Conservation (phyloP, 2,888 invertebrate species). For the Harmothoe impar region DNA sequence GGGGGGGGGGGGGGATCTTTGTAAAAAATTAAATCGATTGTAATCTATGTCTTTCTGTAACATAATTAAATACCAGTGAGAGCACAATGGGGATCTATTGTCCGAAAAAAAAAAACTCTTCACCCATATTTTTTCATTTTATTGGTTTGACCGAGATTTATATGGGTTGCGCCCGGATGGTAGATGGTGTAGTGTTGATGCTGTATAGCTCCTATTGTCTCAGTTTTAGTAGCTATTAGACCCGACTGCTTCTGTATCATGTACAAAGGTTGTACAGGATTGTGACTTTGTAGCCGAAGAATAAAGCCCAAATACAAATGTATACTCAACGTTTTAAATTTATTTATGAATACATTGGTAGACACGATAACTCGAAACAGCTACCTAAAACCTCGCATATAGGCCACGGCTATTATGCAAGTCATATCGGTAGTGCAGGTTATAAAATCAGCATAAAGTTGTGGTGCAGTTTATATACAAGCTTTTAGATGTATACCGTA, state of each 20-base stretch:
- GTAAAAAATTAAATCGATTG: too few relatives aligned
- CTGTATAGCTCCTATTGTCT: conserved; percentile 35
- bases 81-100: background rate
- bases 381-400: too few relatives aligned
- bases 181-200: conserved; percentile 27
- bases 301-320: conserved; percentile 54
- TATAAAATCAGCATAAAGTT: too few relatives aligned
- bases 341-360: background rate
- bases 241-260: conserved; percentile 49
- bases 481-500: too few relatives aligned
- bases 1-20: background rate
- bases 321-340: background rate
- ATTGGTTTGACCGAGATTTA: background rate
- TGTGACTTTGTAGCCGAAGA: conserved; percentile 60
- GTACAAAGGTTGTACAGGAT: conserved; percentile 60
- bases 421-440: too few relatives aligned
- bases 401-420: too few relatives aligned
- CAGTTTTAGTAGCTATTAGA: conserved; percentile 35
- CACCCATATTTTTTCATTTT: background rate
- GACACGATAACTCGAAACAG: background rate
- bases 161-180: background rate
- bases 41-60: background rate
- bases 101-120: background rate
- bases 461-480: too few relatives aligned
- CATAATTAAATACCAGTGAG: background rate